Conservation (phyloP, 2,888 invertebrate species). For the Pyrrhosoma nymphula region DNA sequence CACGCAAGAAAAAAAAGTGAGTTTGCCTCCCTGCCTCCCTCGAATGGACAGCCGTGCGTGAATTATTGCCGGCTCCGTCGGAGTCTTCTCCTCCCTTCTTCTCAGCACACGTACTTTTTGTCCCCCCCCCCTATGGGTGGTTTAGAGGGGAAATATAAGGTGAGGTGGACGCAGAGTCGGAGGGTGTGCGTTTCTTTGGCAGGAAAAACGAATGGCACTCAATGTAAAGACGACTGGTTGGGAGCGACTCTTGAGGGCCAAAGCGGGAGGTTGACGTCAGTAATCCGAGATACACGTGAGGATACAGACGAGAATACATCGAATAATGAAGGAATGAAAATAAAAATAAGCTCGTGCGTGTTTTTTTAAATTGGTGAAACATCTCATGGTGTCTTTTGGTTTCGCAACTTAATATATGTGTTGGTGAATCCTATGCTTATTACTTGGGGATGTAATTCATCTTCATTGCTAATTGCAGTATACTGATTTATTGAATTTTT, state of each 20-base stretch:
- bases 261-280: not conserved
- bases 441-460: not conserved
- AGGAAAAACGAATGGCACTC: not conserved
- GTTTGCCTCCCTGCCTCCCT: not conserved
- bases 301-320: not conserved
- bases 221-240: not conserved
- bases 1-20: no score
- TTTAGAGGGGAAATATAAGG: not conserved
- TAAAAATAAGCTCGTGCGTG: not conserved
- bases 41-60: slow-evolving; percentile 42
- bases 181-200: not conserved
- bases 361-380: not conserved
- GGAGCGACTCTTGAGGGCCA: not conserved
- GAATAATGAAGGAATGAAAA: not conserved
- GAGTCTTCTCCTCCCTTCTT: not conserved
- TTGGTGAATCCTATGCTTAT: not conserved
- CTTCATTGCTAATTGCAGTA: not conserved
- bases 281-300: not conserved
- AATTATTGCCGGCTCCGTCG: slow-evolving; percentile 41
- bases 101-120: not conserved
- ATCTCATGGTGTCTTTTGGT: not conserved
- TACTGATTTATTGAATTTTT: no score
- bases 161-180: not conserved
- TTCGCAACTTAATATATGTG: not conserved
- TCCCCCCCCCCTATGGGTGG: not conserved